A percentile compares a stretch with the other conserved stretches of the same genome.
phyloP scores from a whole-genome alignment of 23 tunicate species.

The Clavelina lepadiformis region DNA sequence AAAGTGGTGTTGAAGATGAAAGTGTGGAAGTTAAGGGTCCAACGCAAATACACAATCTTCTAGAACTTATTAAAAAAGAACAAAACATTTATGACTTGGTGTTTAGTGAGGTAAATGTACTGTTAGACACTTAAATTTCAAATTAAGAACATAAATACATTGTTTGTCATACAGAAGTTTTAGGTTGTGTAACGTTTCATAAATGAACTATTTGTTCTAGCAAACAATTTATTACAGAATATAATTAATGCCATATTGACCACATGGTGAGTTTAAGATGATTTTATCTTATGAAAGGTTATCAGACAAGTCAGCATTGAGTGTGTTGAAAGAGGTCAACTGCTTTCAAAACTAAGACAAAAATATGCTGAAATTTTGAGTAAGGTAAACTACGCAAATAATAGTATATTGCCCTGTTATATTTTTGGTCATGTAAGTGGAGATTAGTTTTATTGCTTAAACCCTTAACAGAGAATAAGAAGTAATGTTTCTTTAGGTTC shows the following conservation, averaged over 20 bases:
- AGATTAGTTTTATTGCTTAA: background rate
- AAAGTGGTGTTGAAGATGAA: conserved; percentile 64
- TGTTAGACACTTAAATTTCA: too few species aligned
- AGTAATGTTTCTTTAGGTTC: too few species aligned
- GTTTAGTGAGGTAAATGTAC: conserved; percentile 56
- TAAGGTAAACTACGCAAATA: conserved; percentile 60
- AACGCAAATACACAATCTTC: conserved; percentile 85
- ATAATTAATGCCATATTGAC: too few species aligned
- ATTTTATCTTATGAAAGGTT: conserved; percentile 44
- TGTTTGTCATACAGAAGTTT: too few species aligned
- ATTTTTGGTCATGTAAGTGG: background rate
- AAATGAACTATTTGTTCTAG: too few species aligned
- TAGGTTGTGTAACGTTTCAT: too few species aligned
- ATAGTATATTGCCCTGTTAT: background rate
- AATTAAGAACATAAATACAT: too few species aligned
- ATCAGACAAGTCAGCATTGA: conserved; percentile 95
- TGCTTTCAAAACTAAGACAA: conserved; percentile 80
- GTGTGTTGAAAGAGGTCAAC: conserved; percentile 89
- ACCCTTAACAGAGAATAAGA: too few species aligned
- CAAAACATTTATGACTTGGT: conserved; percentile 90
- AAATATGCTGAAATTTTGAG: conserved; percentile 80
- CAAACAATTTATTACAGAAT: too few species aligned
- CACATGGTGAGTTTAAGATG: too few species aligned
- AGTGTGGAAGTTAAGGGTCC: conserved; percentile 74
- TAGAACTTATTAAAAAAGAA: conserved; percentile 88